phyloP scores from a whole-genome alignment of 1,140 invertebrate species.

The Eumaeus atala region DNA sequence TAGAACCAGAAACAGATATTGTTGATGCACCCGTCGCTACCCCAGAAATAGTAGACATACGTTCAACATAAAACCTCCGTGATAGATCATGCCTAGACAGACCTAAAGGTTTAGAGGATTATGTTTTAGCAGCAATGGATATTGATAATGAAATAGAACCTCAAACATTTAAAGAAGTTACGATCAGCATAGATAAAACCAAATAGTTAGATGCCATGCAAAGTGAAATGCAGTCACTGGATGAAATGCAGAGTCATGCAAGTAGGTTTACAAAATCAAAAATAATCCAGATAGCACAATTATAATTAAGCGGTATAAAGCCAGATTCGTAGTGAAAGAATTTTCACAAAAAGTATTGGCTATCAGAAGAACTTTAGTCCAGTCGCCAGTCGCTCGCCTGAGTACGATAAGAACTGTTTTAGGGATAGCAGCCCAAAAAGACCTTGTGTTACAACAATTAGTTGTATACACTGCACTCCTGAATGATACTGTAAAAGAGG shows the following conservation, averaged over 20 bases:
- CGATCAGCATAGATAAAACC: no score
- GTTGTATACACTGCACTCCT: constrained; percentile 21
- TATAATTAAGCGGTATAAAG: constrained; percentile 14
- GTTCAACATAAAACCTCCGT: no score
- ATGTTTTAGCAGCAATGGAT: no score
- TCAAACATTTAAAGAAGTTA: no score
- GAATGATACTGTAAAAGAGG: constrained; percentile 11
- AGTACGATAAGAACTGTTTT: constrained; percentile 16
- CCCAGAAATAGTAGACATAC: no score
- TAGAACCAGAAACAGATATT: no score
- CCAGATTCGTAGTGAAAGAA: constrained; percentile 14
- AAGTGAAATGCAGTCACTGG: constrained; percentile 15
- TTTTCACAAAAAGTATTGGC: constrained; percentile 16
- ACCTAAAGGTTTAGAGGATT: no score
- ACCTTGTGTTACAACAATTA: constrained; percentile 9
- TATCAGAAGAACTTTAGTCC: constrained; percentile 18
- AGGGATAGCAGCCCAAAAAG: constrained; percentile 13
- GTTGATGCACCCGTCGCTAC: no score
- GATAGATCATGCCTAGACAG: no score
- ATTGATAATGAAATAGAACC: no score
- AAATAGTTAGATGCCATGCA: no score
- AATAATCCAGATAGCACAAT: constrained; percentile 12
- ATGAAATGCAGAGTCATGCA: constrained; percentile 18
- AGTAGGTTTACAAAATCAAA: constrained; percentile 19
- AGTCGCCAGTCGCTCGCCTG: constrained; percentile 7